Evolutionary conservation across 2,113 vertebrate species (phyloP).

Genomic region (Theropithecus gelada): DNA sequence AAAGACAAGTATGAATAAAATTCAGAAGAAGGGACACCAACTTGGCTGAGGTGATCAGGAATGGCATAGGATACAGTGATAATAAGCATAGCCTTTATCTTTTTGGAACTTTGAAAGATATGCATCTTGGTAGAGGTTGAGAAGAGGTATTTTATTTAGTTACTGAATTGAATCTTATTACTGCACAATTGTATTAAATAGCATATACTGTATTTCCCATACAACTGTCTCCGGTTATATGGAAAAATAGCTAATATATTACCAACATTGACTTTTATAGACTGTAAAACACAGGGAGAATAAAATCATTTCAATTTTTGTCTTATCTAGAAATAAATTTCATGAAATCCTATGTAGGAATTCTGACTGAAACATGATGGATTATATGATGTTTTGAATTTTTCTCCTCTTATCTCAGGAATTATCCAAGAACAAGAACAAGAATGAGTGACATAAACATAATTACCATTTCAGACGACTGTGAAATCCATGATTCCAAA

Average conservation of each 20-base stretch:
- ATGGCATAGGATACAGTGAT: not conserved
- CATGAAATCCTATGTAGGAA: not conserved
- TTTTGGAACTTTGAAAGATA: not conserved
- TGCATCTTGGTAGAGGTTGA: too few species aligned
- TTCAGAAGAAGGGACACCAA: not conserved
- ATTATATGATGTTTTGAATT: not conserved
- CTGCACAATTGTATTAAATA: not conserved
- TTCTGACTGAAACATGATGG: not conserved
- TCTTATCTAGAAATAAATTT: not conserved
- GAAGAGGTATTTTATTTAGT: not conserved
- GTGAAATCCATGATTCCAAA: not conserved
- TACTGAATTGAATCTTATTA: not conserved
- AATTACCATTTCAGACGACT: not conserved
- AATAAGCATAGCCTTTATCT: not conserved
- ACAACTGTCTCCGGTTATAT: not conserved
- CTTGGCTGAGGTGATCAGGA: not conserved
- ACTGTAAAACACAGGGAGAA: not conserved
- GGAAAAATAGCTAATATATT: not conserved
- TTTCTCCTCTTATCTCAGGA: not conserved
- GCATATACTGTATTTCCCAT: not conserved
- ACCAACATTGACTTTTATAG: not conserved
- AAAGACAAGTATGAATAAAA: not conserved
- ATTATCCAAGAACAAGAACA: not conserved
- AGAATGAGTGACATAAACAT: not conserved
- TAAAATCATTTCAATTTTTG: not conserved